Evolutionary conservation across 35 echinoderm and acorn worm species (phyloP).

Genomic region (Acanthaster planci): DNA sequence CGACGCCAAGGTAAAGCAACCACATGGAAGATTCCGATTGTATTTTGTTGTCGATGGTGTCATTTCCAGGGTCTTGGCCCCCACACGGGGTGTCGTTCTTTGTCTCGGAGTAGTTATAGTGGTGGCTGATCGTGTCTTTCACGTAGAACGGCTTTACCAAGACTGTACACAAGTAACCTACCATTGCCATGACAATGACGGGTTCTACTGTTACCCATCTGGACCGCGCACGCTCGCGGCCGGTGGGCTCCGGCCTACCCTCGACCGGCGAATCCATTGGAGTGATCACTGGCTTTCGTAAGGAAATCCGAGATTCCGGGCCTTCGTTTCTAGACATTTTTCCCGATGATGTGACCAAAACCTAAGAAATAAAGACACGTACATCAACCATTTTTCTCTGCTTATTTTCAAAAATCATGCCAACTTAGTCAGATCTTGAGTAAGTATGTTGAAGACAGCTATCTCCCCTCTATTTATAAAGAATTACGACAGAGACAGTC

Average conservation of each 20-base stretch:
- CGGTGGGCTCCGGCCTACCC: background rate
- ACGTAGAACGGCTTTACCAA: constrained; percentile 35
- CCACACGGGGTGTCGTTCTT: background rate
- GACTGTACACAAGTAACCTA: constrained; percentile 6
- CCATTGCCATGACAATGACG: constrained; percentile 13
- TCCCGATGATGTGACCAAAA: too few relatives aligned
- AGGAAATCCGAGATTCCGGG: too few relatives aligned
- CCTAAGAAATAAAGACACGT: too few relatives aligned
- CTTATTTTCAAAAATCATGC: too few relatives aligned
- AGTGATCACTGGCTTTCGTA: too few relatives aligned
- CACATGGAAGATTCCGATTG: constrained; percentile 47
- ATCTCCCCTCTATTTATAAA: too few relatives aligned
- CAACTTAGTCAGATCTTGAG: too few relatives aligned
- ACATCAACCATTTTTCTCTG: too few relatives aligned
- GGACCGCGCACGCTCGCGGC: constrained; percentile 34
- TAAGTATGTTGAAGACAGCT: too few relatives aligned
- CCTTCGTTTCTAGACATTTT: too few relatives aligned
- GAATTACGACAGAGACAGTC: too few relatives aligned
- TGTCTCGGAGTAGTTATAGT: constrained; percentile 21
- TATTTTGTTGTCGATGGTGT: constrained; percentile 32
- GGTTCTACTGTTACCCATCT: constrained; percentile 61
- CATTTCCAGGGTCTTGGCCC: background rate
- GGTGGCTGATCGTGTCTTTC: constrained; percentile 40
- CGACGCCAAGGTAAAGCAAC: constrained; percentile 41
- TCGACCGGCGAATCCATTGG: too few relatives aligned